Conservation (phyloP, 1,140 invertebrate genomes). For the Leptestheria dahalacensis region DNA sequence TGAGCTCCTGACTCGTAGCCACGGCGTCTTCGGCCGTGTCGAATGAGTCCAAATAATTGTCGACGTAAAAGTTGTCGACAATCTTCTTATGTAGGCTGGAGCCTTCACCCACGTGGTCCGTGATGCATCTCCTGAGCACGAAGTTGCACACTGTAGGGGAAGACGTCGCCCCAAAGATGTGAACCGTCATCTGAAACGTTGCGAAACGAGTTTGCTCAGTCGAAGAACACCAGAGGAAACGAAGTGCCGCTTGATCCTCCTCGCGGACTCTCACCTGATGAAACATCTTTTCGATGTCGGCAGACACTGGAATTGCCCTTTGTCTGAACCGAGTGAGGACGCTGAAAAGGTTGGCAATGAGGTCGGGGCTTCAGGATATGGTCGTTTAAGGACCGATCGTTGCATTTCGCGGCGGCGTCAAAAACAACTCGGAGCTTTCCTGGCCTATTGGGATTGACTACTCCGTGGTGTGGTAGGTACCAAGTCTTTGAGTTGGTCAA, state of each 20-base stretch:
- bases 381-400: slow-evolving; percentile 10
- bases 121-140: not conserved
- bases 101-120: not conserved
- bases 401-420: slow-evolving; percentile 11
- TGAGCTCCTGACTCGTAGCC: not conserved
- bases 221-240: slow-evolving; percentile 1
- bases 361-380: slow-evolving; percentile 15
- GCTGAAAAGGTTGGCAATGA: not conserved
- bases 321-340: slow-evolving; percentile 8
- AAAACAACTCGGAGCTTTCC: slow-evolving; percentile 18
- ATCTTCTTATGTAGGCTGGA: not conserved
- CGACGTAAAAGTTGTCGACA: slow-evolving; percentile 14
- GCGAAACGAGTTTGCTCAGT: not conserved
- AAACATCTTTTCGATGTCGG: slow-evolving; percentile 18
- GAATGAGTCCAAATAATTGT: slow-evolving; percentile 11
- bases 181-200: not conserved
- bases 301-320: slow-evolving; percentile 2
- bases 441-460: slow-evolving; percentile 17
- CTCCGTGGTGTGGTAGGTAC: slow-evolving; percentile 15
- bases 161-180: slow-evolving; percentile 5
- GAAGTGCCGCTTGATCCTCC: slow-evolving; percentile 1
- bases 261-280: not conserved
- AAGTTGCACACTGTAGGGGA: not conserved
- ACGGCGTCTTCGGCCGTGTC: slow-evolving; percentile 11
- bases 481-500: slow-evolving; percentile 18